A percentile compares a stretch with the other conserved stretches of the same genome.
These are phyloP conservation scores for Leuciscus waleckii DNA, from an alignment of 2,797 vertebrate species.

Conservation along the genomic window DNA sequence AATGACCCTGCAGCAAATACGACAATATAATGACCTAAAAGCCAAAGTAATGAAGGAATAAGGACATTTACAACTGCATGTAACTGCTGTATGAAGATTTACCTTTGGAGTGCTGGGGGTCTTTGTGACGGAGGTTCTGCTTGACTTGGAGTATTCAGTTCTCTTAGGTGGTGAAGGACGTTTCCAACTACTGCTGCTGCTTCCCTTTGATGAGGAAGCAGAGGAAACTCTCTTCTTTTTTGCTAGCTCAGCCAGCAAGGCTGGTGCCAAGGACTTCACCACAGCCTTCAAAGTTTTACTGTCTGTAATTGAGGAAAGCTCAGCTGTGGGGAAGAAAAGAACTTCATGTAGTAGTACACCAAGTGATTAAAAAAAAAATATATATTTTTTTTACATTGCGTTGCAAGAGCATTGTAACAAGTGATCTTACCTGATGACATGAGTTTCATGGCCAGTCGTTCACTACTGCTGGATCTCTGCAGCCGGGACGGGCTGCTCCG, in stretches of 20 bases:
- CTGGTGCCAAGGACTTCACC: slow-evolving; percentile 81
- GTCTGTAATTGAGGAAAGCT: slow-evolving; percentile 48
- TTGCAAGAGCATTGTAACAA: background rate
- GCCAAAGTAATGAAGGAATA: background rate
- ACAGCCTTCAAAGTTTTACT: slow-evolving; percentile 73
- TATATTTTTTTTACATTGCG: background rate
- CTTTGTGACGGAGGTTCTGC: slow-evolving; percentile 32
- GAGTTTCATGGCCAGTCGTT: slow-evolving; percentile 73
- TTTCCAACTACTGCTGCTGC: slow-evolving; percentile 14
- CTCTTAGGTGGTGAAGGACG: slow-evolving; percentile 50
- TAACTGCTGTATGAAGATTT: background rate
- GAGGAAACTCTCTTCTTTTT: slow-evolving; percentile 76
- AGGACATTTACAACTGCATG: background rate
- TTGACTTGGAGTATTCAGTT: slow-evolving; percentile 52
- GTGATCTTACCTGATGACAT: slow-evolving; percentile 72
- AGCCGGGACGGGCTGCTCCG: slow-evolving; percentile 58
- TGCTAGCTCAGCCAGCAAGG: slow-evolving; percentile 76
- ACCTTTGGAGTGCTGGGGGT: slow-evolving; percentile 44
- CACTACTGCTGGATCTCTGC: slow-evolving; percentile 59
- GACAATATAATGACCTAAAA: background rate
- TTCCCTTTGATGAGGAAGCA: slow-evolving; percentile 53
- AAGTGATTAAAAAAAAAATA: background rate
- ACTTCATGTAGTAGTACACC: background rate
- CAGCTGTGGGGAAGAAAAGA: background rate
- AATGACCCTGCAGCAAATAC: background rate